Conservation (phyloP, 2,797 vertebrate species). For the Leuciscus waleckii region DNA sequence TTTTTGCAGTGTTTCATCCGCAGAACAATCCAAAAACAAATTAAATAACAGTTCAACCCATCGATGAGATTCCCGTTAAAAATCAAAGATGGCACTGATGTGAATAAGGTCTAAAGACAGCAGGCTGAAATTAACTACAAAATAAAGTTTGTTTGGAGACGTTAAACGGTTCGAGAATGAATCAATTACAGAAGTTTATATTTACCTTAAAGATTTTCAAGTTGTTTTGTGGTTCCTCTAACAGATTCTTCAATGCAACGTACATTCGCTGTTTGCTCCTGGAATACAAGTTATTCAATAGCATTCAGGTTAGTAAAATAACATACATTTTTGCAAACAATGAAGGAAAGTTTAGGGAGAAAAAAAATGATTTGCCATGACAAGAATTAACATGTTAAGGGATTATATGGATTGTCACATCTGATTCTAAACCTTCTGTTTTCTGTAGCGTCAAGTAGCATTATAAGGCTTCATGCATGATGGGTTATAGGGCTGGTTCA, state of each 20-base stretch:
- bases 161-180: neutral
- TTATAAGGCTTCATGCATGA: neutral
- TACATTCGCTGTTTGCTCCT: constrained; percentile 98
- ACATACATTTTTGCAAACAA: neutral
- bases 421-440: neutral
- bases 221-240: constrained; percentile 98
- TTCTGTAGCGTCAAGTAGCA: neutral
- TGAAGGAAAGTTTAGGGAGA: neutral
- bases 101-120: neutral
- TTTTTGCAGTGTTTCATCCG: neutral
- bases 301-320: neutral
- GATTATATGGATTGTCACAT: neutral
- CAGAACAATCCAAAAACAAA: neutral
- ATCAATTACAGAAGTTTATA: neutral
- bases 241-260: constrained; percentile 93
- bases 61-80: neutral
- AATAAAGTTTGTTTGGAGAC: neutral
- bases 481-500: neutral
- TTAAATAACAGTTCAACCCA: neutral
- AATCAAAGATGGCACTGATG: neutral
- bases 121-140: neutral
- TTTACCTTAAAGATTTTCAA: constrained; percentile 98
- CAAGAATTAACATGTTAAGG: neutral
- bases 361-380: neutral
- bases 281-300: constrained; percentile 27